phyloP scores from a whole-genome alignment of 2,888 invertebrate species.

The Dinocampus coccinellae region DNA sequence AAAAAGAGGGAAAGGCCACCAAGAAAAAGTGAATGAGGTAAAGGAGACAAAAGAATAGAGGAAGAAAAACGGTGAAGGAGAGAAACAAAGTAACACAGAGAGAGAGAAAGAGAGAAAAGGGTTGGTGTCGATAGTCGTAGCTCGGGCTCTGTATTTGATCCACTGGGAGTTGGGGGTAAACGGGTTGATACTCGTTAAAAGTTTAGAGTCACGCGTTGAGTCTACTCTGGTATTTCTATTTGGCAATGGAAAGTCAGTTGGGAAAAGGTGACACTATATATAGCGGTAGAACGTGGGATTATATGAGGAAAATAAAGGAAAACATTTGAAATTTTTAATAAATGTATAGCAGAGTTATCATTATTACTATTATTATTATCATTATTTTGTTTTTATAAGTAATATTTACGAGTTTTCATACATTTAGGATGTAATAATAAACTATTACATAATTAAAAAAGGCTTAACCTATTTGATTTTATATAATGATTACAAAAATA shows the following conservation, averaged over 20 bases:
- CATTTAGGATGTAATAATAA: no score
- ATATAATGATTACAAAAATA: no score
- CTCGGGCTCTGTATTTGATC: slow-evolving; percentile 23
- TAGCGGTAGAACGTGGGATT: neutral
- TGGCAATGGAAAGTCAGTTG: neutral
- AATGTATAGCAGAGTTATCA: no score
- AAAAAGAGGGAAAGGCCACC: neutral
- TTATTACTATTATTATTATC: no score
- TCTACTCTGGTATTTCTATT: slow-evolving; percentile 18
- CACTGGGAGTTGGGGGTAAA: slow-evolving; percentile 33
- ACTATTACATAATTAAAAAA: no score
- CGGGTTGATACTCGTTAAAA: slow-evolving; percentile 43
- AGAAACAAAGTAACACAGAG: no score
- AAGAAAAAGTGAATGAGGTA: slow-evolving; percentile 11
- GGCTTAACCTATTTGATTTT: no score
- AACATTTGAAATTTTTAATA: no score
- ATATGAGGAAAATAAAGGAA: neutral
- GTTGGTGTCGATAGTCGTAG: neutral
- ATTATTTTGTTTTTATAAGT: no score
- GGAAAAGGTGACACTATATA: neutral
- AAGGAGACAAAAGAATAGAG: no score
- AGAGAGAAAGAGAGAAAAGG: neutral
- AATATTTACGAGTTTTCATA: no score
- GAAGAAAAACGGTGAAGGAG: no score
- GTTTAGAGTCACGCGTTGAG: slow-evolving; percentile 41